Conservation (phyloP, 2,113 vertebrate genomes). For the Forbesichthys papilliferus region DNA sequence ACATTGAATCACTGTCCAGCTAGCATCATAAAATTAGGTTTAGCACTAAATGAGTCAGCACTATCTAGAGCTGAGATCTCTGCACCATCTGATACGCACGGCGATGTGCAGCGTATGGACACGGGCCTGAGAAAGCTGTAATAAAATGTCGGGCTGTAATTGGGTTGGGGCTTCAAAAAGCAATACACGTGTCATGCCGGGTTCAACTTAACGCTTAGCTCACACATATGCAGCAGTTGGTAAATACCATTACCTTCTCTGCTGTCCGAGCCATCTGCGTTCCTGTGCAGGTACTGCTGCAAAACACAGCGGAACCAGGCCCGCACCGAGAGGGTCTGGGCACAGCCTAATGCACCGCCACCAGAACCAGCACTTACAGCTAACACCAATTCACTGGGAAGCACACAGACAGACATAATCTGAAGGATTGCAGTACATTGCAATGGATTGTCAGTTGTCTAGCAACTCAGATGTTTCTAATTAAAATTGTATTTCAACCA, state of each 20-base stretch:
- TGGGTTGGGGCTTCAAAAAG: no score
- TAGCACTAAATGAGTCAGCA: no score
- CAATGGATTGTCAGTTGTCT: background rate
- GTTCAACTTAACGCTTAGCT: no score
- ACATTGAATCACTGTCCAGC: no score
- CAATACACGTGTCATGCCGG: no score
- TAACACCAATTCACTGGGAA: slow-evolving; percentile 80
- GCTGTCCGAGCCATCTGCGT: slow-evolving; percentile 65
- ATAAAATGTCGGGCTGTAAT: no score
- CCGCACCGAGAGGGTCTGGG: slow-evolving; percentile 85
- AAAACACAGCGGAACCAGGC: slow-evolving; percentile 93
- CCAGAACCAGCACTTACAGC: slow-evolving; percentile 69
- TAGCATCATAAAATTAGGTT: no score
- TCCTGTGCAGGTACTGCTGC: slow-evolving; percentile 88
- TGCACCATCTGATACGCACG: no score
- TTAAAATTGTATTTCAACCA: background rate
- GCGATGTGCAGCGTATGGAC: no score
- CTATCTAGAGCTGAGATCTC: no score
- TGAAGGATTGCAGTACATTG: background rate
- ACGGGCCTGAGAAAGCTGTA: no score
- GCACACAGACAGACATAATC: background rate
- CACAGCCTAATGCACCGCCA: slow-evolving; percentile 70
- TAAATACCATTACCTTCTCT: slow-evolving; percentile 60
- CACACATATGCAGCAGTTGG: background rate
- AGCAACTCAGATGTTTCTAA: background rate